phyloP scores from a whole-genome alignment of 2,888 invertebrate genomes.

The Philonicus albiceps region DNA sequence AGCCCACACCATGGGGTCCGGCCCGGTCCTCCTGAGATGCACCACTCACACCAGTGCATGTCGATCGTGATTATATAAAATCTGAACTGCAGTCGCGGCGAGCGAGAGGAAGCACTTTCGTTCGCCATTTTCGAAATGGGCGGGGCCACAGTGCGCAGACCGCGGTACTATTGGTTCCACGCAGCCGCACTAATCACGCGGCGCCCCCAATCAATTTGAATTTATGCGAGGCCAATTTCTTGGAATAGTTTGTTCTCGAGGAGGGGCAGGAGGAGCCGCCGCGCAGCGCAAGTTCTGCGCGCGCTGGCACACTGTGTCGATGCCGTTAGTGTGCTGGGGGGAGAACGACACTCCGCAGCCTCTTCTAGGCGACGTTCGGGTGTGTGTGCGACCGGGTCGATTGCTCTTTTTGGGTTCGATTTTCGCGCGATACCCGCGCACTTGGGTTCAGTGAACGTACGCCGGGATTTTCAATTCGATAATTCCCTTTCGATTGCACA shows the following conservation, averaged over 20 bases:
- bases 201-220: constrained; percentile 41
- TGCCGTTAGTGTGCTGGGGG: background rate
- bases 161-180: constrained; percentile 30
- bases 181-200: constrained; percentile 34
- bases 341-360: background rate
- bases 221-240: background rate
- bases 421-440: background rate
- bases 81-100: background rate
- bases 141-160: constrained; percentile 53
- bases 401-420: constrained; percentile 28
- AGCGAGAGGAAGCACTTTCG: constrained; percentile 29
- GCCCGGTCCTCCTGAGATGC: background rate
- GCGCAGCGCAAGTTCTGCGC: background rate
- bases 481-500: constrained; percentile 26
- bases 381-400: constrained; percentile 9
- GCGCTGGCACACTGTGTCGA: background rate
- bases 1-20: background rate
- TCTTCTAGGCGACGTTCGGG: background rate
- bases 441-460: constrained; percentile 44
- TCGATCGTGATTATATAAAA: background rate
- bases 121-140: constrained; percentile 62
- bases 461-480: constrained; percentile 28
- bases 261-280: background rate
- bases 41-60: background rate
- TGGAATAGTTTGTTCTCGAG: background rate